A percentile compares a stretch with the other conserved stretches of the same genome.
Evolutionary conservation across 2,888 invertebrate genomes (phyloP).

Genomic region (Acanthacorydalis orientalis): DNA sequence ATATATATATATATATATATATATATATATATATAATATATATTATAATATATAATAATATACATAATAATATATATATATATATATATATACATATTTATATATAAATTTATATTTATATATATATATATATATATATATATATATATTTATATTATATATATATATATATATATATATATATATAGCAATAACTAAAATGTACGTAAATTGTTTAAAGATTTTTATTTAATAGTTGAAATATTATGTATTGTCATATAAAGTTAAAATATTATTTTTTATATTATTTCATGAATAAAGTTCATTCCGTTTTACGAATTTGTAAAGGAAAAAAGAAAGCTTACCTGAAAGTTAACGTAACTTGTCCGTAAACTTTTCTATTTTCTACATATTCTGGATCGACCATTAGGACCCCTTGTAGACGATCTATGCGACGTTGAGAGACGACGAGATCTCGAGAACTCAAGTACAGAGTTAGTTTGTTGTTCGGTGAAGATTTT

Average conservation of each 20-base stretch:
- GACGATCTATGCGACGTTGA: slow-evolving; percentile 53
- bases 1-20: too few relatives aligned
- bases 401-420: slow-evolving; percentile 82
- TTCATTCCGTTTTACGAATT: background rate
- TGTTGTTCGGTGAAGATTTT: slow-evolving; percentile 73
- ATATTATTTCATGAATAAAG: background rate
- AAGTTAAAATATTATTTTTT: too few relatives aligned
- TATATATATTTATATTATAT: too few relatives aligned
- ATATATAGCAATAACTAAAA: background rate
- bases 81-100: too few relatives aligned
- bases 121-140: too few relatives aligned
- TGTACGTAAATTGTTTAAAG: background rate
- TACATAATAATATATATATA: too few relatives aligned
- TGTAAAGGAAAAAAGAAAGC: slow-evolving; percentile 13
- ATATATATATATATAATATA: too few relatives aligned
- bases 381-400: slow-evolving; percentile 76
- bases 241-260: background rate
- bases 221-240: background rate
- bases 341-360: slow-evolving; percentile 83
- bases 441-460: slow-evolving; percentile 66
- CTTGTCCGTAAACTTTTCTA: slow-evolving; percentile 69
- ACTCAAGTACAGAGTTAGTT: slow-evolving; percentile 66
- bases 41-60: too few relatives aligned
- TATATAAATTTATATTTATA: too few relatives aligned
- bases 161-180: background rate